Evolutionary conservation across 1,140 invertebrate genomes (phyloP).

Genomic region (Ceratina japonica): DNA sequence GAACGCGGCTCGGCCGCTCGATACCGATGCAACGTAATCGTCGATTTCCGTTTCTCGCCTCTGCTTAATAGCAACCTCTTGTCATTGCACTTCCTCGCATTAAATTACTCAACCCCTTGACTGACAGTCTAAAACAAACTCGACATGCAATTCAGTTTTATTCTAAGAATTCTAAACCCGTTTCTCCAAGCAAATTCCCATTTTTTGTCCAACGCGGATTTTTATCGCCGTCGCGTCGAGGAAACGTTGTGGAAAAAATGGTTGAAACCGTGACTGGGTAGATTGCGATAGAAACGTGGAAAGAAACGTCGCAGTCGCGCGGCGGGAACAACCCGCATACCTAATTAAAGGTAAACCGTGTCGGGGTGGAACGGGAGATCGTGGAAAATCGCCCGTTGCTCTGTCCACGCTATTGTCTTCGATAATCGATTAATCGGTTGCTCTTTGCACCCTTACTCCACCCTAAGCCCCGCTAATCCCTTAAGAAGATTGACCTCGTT

Average conservation of each 20-base stretch:
- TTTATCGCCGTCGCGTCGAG: too few relatives aligned
- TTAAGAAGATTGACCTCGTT: constrained; percentile 49
- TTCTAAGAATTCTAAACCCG: too few relatives aligned
- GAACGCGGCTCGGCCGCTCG: constrained; percentile 2
- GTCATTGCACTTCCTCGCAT: constrained; percentile 4
- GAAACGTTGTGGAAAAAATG: too few relatives aligned
- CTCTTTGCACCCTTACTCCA: constrained; percentile 40
- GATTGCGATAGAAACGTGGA: too few relatives aligned
- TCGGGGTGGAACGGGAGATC: background rate
- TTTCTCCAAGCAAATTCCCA: too few relatives aligned
- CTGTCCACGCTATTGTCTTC: constrained; percentile 47
- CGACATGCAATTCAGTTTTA: too few relatives aligned
- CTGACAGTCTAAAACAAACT: too few relatives aligned
- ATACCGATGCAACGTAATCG: constrained; percentile 26
- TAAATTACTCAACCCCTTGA: background rate
- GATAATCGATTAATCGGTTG: constrained; percentile 53
- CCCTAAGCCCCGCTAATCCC: constrained; percentile 37
- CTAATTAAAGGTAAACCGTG: background rate
- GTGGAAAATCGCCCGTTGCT: constrained; percentile 2
- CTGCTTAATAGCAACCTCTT: constrained; percentile 37
- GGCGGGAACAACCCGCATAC: too few relatives aligned
- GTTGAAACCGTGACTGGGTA: too few relatives aligned
- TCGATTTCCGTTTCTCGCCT: constrained; percentile 38
- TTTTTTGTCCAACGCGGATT: too few relatives aligned
- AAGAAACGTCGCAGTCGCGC: too few relatives aligned